Evolutionary conservation across 2,888 invertebrate species (phyloP), one percentile per base, ranked within the genome.

Genomic region (Prenolepis imparis): DNA sequence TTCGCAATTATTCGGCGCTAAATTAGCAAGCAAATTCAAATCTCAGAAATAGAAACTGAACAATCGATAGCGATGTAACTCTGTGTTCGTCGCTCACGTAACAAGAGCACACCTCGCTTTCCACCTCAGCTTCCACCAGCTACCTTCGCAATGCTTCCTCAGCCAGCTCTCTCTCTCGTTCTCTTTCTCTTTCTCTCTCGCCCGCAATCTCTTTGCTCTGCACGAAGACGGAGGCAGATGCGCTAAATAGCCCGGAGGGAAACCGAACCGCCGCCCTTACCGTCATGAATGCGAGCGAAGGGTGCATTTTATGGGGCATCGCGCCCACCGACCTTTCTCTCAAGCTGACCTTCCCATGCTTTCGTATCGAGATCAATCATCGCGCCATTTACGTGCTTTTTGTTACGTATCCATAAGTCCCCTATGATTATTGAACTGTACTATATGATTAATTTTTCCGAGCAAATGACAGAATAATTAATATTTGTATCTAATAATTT

Each of bases 201-300:
- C n/a, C 41, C 48, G 66, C 48, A 64, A 73, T 24, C 84, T 72
- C 84, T 82, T 82, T 61, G 75, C 86, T 72, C 72, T 74, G 85
- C 81, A 72, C 82, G 86, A 84, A 88, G 72, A 75, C 85, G 88
- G 93, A 92, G 89, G 92, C 93, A 94, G 93, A 93, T 94, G 93
- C 91, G 89, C 92, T 93, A 93, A 93, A 93, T 93, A 93, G 93
- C 93, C 92, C 91, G 85, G 88, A 90, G 93, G 90, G 93, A 93
- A 91, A 90, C 91, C 90, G 83, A 90, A 91, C 86, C 78, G 89
- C 89, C 88, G 84, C 83, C 89, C 87, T 82, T 77, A 75, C 61
- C 78, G 77, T 83, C 86, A 84, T 87, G 87, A 89, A 89, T 90
- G 85, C 86, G 83, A 85, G 84, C 66, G 81, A 84, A 82, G 90